Evolutionary conservation across 1,140 invertebrate species (phyloP).

Genomic region (Drosophila cardini): DNA sequence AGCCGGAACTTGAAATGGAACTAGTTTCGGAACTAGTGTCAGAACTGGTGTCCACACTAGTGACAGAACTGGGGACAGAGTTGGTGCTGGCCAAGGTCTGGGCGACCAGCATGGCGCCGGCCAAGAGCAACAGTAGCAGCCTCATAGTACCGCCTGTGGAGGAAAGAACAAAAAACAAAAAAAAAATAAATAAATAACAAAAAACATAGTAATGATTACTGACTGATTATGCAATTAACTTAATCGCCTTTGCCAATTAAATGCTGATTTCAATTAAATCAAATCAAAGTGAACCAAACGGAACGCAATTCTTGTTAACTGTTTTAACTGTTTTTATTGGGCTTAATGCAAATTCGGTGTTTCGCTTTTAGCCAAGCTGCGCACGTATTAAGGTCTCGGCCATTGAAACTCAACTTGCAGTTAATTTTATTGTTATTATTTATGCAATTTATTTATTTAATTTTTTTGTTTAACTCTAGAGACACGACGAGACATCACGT

Average conservation of each 20-base stretch:
- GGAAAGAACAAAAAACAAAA: neutral
- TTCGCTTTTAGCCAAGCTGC: slow-evolving; percentile 45
- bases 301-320: slow-evolving; percentile 32
- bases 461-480: neutral
- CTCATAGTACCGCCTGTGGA: slow-evolving; percentile 60
- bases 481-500: slow-evolving; percentile 5
- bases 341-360: slow-evolving; percentile 63
- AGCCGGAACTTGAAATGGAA: slow-evolving; percentile 22
- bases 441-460: neutral
- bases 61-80: no score
- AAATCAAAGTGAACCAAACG: slow-evolving; percentile 28
- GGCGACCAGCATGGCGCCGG: slow-evolving; percentile 51
- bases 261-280: slow-evolving; percentile 26
- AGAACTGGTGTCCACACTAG: no score
- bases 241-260: slow-evolving; percentile 50
- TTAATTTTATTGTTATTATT: slow-evolving; percentile 5
- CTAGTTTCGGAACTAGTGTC: no score
- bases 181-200: neutral
- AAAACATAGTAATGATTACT: no score
- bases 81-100: slow-evolving; percentile 13
- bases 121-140: slow-evolving; percentile 54
- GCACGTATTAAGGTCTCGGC: slow-evolving; percentile 81
- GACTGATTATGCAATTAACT: slow-evolving; percentile 55
- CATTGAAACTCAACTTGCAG: slow-evolving; percentile 65
- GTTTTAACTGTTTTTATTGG: slow-evolving; percentile 19